Conservation (phyloP, 2,113 vertebrate species). For the Castor canadensis region DNA sequence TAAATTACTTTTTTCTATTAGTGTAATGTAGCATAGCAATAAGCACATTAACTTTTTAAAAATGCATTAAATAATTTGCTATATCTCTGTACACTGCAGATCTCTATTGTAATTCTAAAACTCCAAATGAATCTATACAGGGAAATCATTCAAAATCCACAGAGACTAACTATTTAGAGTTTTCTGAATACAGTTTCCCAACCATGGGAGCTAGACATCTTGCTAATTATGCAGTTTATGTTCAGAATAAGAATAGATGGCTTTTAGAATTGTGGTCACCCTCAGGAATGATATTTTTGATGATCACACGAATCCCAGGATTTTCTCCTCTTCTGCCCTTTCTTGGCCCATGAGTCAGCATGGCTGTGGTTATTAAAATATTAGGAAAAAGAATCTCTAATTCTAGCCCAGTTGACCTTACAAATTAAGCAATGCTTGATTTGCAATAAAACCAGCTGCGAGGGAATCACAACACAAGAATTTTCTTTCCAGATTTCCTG, state of each 20-base stretch:
- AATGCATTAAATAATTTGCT: background rate
- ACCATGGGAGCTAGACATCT: background rate
- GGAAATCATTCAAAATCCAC: background rate
- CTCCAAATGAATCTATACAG: background rate
- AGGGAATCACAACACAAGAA: slow-evolving; percentile 8
- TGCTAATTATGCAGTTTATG: slow-evolving; percentile 53
- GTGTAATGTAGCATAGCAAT: background rate
- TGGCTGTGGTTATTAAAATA: slow-evolving; percentile 62
- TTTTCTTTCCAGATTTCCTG: slow-evolving; percentile 6
- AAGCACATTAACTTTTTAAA: background rate
- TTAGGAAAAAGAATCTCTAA: background rate
- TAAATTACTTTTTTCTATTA: background rate
- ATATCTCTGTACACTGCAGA: background rate
- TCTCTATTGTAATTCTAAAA: background rate
- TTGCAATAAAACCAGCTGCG: slow-evolving; percentile 40
- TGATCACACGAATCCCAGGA: slow-evolving; percentile 21
- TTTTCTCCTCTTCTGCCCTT: background rate
- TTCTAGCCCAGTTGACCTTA: slow-evolving; percentile 28
- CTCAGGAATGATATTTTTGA: slow-evolving; percentile 55
- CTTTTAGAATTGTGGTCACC: slow-evolving; percentile 4
- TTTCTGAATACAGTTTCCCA: slow-evolving; percentile 25
- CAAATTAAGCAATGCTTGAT: slow-evolving; percentile 45
- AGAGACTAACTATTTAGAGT: background rate
- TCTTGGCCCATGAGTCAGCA: slow-evolving; percentile 26
- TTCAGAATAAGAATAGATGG: slow-evolving; percentile 34